These are phyloP conservation scores for Varecia variegata DNA, from an alignment of 2,797 vertebrate species.

Conservation along the genomic window DNA sequence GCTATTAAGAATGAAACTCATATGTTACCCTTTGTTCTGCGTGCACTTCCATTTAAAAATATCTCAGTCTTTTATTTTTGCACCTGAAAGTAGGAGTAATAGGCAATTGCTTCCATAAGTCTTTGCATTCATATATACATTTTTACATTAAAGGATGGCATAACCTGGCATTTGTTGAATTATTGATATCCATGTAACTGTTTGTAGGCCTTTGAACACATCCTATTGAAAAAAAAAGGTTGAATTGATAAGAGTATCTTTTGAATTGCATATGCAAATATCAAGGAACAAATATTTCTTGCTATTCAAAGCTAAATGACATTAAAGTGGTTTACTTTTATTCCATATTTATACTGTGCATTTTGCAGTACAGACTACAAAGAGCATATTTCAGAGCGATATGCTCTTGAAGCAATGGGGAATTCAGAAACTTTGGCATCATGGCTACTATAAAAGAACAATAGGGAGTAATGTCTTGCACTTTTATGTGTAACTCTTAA, in stretches of 20 bases:
- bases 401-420: neutral
- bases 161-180: constrained; percentile 11
- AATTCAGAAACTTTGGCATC: constrained; percentile 19
- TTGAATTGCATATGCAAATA: constrained; percentile 53
- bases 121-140: neutral
- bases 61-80: constrained; percentile 35
- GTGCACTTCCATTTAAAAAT: constrained; percentile 74
- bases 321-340: constrained; percentile 39
- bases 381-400: neutral
- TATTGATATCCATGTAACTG: constrained; percentile 14
- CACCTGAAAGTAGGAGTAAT: constrained; percentile 25
- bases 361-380: neutral
- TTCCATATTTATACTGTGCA: neutral
- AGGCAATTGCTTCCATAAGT: neutral
- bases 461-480: neutral
- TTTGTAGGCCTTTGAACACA: constrained; percentile 1
- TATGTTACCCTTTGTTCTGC: constrained; percentile 54
- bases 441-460: neutral
- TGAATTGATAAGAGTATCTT: constrained; percentile 32
- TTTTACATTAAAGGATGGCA: neutral
- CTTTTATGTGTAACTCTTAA: neutral
- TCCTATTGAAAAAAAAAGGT: neutral
- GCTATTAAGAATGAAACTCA: constrained; percentile 49
- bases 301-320: neutral
- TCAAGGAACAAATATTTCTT: neutral